Conservation (phyloP, 2,888 invertebrate species). For the Ophonus ardosiacus region DNA sequence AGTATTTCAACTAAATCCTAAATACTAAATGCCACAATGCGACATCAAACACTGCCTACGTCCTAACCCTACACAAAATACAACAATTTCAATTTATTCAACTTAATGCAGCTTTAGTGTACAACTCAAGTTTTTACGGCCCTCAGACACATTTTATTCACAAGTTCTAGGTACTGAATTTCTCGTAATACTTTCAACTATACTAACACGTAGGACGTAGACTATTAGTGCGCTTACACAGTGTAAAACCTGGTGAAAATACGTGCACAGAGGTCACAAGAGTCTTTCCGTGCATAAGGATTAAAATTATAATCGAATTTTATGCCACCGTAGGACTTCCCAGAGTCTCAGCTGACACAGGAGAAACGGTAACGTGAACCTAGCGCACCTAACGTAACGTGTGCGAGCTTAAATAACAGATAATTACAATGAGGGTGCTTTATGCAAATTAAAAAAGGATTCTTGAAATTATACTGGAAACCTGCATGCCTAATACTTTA, state of each 20-base stretch:
- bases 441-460: slow-evolving; percentile 44
- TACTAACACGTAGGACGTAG: neutral
- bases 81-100: too few relatives aligned
- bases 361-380: slow-evolving; percentile 24
- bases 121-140: neutral
- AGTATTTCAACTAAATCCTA: too few relatives aligned
- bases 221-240: neutral
- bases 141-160: neutral
- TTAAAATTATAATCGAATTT: slow-evolving; percentile 61
- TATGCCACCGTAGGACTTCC: slow-evolving; percentile 46
- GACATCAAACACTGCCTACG: too few relatives aligned
- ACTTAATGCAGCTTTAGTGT: too few relatives aligned
- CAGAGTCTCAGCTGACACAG: slow-evolving; percentile 32
- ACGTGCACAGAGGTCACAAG: neutral
- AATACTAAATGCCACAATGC: too few relatives aligned
- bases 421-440: slow-evolving; percentile 26
- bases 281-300: slow-evolving; percentile 17
- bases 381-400: neutral
- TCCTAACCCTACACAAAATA: too few relatives aligned
- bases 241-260: neutral
- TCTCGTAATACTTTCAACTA: neutral
- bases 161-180: neutral
- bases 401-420: slow-evolving; percentile 43
- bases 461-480: slow-evolving; percentile 9
- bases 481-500: neutral